Base-by-base conservation (phyloP, 2,113 vertebrate species). In the Tenrec ecaudatus region DNA sequence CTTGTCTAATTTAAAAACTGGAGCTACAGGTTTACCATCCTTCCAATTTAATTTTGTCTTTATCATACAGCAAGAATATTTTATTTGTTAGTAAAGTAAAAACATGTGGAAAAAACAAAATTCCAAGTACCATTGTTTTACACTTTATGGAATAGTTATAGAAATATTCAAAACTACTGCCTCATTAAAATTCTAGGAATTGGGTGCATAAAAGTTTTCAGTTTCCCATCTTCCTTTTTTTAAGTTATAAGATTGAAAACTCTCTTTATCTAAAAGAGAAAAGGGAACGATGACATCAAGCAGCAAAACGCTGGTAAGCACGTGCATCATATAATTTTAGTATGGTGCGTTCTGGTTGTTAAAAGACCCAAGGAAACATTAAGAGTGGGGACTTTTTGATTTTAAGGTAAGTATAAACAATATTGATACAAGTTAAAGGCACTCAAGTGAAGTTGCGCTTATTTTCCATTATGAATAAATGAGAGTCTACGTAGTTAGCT, bases 91-190 rank as follows among this genome's bases (percentile, higher is more conserved):
- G 33, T 38, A 81, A 29, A 69, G 47, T 20, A 79, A 23, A n/a
- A 89, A 87, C 43, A 73, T 94, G 80, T 64, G 77, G 75, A 15
- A 89, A 94, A 96, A 88, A 23, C 5, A 88, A 90, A 88, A 86
- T 85, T 64, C 84, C 47, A 40, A 73, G 43, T 57, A 75, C n/a
- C n/a, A 58, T 75, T 10, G 47, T 88, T 88, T 86, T 47, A 12
- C 76, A 81, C 68, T 81, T 62, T 31, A 47, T 47, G 77, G 62
- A 86, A 88, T 38, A 58, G n/a, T 64, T 93, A 69, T 88, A 33
- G 79, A 88, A 79, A 69, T 81, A 91, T 3, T 2, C 73, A 84
- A 29, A 92, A 77, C 14, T 62, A 62, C 29, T n/a, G 62, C 5
- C 75, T 79, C 57, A 64, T 64, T 85, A 82, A 87, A 93, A 90